Evolutionary conservation across 2,113 vertebrate species (phyloP), one percentile per base, ranked within the genome.

Genomic region (Laterallus jamaicensis): DNA sequence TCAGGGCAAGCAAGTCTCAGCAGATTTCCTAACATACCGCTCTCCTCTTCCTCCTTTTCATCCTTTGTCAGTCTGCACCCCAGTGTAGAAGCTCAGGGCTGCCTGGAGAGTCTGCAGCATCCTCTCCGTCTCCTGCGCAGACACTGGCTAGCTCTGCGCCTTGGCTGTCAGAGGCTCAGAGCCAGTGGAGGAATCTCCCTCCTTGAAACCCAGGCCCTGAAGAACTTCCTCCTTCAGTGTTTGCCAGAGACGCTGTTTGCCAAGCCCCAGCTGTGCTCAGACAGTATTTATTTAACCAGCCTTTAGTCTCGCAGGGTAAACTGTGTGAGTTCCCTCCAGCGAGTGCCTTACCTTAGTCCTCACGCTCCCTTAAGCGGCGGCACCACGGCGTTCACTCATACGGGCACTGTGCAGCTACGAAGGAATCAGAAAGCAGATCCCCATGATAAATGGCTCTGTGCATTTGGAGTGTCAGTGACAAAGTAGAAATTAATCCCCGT

Each of bases 401-500:
- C 39, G 70, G 86, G 84, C 81, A 49, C 83, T 19, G 40, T 4
- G 67, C 18, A 92, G 81, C 91, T 91, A 81, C 32, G 77, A 93
- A 76, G 93, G 87, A 93, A 91, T 76, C 91, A 91, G 89, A 89
- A 84, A 79, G 89, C 92, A 93, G 86, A 89, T 92, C 86, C 80
- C 25, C 69, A 21, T 82, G 88, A 91, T 79, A 93, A 96, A 93
- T 66, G 74, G 92, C 88, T 93, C 2, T 0, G 66, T 66, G 44
- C 86, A 92, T 79, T 78, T 49, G 50, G 76, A 94, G 58, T 55
- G 83, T 89, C 95, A 93, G 83, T 92, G 95, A 95, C 92, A 92
- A 86, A 97, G 92, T 17, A 88, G 90, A 96, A 96, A 93, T 93
- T 89, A 76, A 95, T 88, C 69, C 88, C 76, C 81, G n/a, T 22